Conservation (phyloP, 2,797 vertebrate genomes). For the Taenioides sp. region DNA sequence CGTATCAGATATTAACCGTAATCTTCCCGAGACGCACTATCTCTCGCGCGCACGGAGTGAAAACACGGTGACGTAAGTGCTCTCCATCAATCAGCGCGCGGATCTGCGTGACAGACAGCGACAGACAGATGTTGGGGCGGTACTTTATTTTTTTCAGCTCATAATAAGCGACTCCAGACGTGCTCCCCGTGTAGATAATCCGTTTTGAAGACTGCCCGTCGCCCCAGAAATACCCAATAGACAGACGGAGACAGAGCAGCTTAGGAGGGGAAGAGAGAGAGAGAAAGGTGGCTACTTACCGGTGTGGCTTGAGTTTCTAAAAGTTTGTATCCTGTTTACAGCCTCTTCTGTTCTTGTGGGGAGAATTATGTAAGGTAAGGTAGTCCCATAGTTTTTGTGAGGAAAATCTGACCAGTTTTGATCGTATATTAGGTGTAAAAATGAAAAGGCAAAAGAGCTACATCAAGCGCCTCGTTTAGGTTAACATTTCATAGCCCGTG, state of each 20-base stretch:
- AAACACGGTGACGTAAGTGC: slow-evolving; percentile 75
- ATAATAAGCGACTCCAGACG: slow-evolving; percentile 63
- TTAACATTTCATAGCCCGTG: slow-evolving; percentile 52
- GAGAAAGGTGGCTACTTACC: not conserved
- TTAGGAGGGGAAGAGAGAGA: slow-evolving; percentile 14
- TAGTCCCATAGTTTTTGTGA: slow-evolving; percentile 29
- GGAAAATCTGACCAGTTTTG: slow-evolving; percentile 31
- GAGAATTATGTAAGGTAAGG: slow-evolving; percentile 16
- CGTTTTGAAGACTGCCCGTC: slow-evolving; percentile 41
- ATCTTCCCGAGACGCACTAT: slow-evolving; percentile 8
- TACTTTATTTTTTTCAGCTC: slow-evolving; percentile 66
- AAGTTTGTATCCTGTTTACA: slow-evolving; percentile 54
- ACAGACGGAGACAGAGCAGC: slow-evolving; percentile 52
- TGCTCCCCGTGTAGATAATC: slow-evolving; percentile 57
- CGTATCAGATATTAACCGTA: not conserved
- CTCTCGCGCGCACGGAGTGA: slow-evolving; percentile 58
- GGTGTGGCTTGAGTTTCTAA: slow-evolving; percentile 1
- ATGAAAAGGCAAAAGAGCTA: slow-evolving; percentile 13
- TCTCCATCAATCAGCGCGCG: slow-evolving; percentile 69
- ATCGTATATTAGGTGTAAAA: slow-evolving; percentile 18
- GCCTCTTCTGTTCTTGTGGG: not conserved
- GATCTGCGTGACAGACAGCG: slow-evolving; percentile 62
- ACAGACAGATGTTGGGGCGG: slow-evolving; percentile 78
- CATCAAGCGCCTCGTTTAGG: slow-evolving; percentile 40
- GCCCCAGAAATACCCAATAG: slow-evolving; percentile 54